Conservation (phyloP, 2,797 vertebrate species). For the Amphiprion clarkii region DNA sequence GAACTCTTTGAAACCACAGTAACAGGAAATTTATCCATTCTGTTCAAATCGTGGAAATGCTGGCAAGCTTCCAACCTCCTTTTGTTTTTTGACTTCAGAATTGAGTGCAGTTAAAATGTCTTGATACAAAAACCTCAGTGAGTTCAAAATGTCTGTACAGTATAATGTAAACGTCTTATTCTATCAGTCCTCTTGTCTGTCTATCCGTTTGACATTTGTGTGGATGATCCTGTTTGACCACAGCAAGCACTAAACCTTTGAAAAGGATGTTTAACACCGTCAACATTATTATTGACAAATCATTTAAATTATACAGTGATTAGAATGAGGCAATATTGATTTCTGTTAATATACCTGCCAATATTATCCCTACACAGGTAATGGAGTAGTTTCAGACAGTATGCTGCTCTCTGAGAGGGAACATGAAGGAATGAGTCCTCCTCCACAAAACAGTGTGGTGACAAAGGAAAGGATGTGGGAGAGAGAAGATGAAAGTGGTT, state of each 20-base stretch:
- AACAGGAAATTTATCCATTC: too few relatives aligned
- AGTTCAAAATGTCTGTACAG: background rate
- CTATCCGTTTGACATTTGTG: background rate
- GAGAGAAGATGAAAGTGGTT: conserved; percentile 51
- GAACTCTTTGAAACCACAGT: too few relatives aligned
- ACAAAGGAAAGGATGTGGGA: conserved; percentile 26
- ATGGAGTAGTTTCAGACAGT: conserved; percentile 1
- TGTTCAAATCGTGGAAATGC: too few relatives aligned
- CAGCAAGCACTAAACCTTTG: background rate
- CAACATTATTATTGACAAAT: conserved; percentile 24
- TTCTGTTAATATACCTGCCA: conserved; percentile 30
- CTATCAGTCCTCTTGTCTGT: background rate
- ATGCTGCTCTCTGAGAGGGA: conserved; percentile 1
- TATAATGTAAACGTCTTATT: background rate
- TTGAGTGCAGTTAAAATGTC: background rate
- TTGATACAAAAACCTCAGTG: background rate
- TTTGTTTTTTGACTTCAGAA: conserved; percentile 6
- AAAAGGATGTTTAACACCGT: background rate
- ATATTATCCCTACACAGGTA: conserved; percentile 20
- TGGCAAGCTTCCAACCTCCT: too few relatives aligned
- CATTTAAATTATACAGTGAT: conserved; percentile 8
- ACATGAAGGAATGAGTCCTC: conserved; percentile 24
- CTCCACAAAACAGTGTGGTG: conserved; percentile 30
- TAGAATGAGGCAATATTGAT: conserved; percentile 21
- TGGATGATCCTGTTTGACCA: background rate